Evolutionary conservation across 2,888 invertebrate species (phyloP).

Genomic region (Odontocolon sp.): DNA sequence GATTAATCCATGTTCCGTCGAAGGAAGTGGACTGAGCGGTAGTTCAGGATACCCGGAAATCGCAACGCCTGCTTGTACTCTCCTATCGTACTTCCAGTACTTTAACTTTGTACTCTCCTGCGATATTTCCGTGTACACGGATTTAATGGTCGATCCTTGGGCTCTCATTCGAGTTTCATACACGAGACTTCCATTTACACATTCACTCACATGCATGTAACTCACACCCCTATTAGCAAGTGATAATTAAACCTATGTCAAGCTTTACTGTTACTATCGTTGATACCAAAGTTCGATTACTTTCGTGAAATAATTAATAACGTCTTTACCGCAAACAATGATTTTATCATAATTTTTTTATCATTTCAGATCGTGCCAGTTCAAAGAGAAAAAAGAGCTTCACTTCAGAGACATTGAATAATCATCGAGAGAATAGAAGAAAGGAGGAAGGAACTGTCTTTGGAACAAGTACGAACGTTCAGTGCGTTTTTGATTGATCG

Average conservation of each 20-base stretch:
- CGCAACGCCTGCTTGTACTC: constrained; percentile 1
- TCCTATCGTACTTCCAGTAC: constrained; percentile 13
- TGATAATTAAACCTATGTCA: too few relatives aligned
- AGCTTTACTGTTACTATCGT: constrained; percentile 6
- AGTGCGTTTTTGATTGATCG: too few relatives aligned
- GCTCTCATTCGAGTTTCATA: constrained; percentile 4
- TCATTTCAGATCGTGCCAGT: constrained; percentile 34
- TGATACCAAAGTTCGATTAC: background rate
- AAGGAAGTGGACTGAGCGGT: constrained; percentile 70
- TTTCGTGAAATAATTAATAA: background rate
- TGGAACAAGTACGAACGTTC: too few relatives aligned
- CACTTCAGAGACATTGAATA: background rate
- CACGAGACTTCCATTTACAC: background rate
- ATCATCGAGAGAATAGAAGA: too few relatives aligned
- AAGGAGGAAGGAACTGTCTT: too few relatives aligned
- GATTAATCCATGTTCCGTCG: constrained; percentile 74
- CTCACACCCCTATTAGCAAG: background rate
- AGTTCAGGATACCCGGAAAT: constrained; percentile 35
- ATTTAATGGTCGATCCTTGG: constrained; percentile 31
- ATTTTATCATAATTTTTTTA: constrained; percentile 6
- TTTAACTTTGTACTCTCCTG: constrained; percentile 32
- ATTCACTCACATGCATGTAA: too few relatives aligned
- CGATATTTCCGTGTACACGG: constrained; percentile 22
- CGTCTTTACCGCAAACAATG: background rate
- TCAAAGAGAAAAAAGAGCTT: background rate